Percentiles rank a stretch among this genome's conserved stretches.
Evolutionary conservation across 1,140 invertebrate genomes (phyloP).

Genomic region (Lordiphosa collinella): DNA sequence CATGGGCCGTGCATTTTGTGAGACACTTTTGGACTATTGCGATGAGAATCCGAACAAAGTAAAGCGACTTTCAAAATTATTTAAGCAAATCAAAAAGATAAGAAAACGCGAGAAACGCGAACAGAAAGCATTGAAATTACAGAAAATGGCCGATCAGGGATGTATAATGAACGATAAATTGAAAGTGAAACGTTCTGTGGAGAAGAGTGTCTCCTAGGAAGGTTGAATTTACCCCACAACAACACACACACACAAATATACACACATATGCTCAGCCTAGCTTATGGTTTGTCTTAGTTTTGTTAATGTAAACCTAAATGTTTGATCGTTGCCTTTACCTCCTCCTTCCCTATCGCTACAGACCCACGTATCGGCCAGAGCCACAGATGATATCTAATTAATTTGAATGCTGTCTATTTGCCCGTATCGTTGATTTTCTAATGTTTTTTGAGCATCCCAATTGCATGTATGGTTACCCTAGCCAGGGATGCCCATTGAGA

Average conservation of each 20-base stretch:
- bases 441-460: slow-evolving; percentile 38
- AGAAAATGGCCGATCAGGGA: slow-evolving; percentile 80
- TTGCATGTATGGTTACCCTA: slow-evolving; percentile 17
- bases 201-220: slow-evolving; percentile 78
- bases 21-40: slow-evolving; percentile 94
- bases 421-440: slow-evolving; percentile 62
- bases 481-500: neutral
- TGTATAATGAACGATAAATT: slow-evolving; percentile 78
- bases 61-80: slow-evolving; percentile 87
- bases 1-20: slow-evolving; percentile 93
- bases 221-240: slow-evolving; percentile 4
- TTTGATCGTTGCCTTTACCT: neutral
- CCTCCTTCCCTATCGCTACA: neutral
- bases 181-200: slow-evolving; percentile 75
- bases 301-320: neutral
- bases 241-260: neutral
- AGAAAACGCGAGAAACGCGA: slow-evolving; percentile 81
- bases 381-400: slow-evolving; percentile 19
- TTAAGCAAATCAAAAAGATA: slow-evolving; percentile 88
- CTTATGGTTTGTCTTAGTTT: too few species aligned
- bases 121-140: slow-evolving; percentile 80
- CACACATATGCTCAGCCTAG: neutral
- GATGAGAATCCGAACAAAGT: slow-evolving; percentile 93
- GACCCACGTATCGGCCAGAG: slow-evolving; percentile 34
- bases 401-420: slow-evolving; percentile 75